Base-by-base conservation (phyloP, 2,888 invertebrate genomes). In the Omphaloscelis lunosa region DNA sequence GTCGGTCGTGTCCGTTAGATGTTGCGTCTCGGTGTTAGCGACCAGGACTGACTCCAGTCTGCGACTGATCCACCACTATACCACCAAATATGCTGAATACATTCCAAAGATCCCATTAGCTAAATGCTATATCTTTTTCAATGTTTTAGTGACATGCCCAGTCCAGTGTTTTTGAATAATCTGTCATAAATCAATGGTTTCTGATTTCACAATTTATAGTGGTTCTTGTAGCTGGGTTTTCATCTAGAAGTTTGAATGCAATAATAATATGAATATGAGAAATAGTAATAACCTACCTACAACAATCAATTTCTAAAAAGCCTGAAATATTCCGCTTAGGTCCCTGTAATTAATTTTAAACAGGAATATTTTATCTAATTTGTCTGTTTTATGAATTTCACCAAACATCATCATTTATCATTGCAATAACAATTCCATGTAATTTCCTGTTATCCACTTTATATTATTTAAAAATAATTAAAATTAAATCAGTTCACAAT, bases 1-100 rank as follows among this genome's bases (percentile, higher is more conserved):
- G 88, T 90, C 93, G 94, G 93, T 93, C 93, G 93, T 92, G 94
- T 95, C 94, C 94, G 95, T 94, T 96, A 96, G 96, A 94, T 96
- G 96, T 95, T 94, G 95, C 94, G 95, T 96, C 91, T 95, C 92
- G 94, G 92, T 96, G 96, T 96, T 96, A 95, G 95, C 91, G 93
- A 93, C 94, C 94, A 90, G 90, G 91, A 91, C 93, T 92, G 93
- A 91, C 92, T 92, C 91, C 90, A 90, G 91, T 93, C 93, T 92
- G 93, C 93, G 94, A 93, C 93, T 93, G 92, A 90, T 92, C 91
- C 83, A 80, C 86, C 91, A 89, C 88, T 87, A 86, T 56, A 56
- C 51, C 86, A 82, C 92, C 91, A 92, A 93, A 91, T 94, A 92
- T 94, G 93, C 93, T 90, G 84, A 85, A 81, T 45, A 45, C 12